Percentiles rank a stretch among this genome's conserved stretches.
phyloP scores from a whole-genome alignment of 2,113 vertebrate species.

The Epinephelus lanceolatus region DNA sequence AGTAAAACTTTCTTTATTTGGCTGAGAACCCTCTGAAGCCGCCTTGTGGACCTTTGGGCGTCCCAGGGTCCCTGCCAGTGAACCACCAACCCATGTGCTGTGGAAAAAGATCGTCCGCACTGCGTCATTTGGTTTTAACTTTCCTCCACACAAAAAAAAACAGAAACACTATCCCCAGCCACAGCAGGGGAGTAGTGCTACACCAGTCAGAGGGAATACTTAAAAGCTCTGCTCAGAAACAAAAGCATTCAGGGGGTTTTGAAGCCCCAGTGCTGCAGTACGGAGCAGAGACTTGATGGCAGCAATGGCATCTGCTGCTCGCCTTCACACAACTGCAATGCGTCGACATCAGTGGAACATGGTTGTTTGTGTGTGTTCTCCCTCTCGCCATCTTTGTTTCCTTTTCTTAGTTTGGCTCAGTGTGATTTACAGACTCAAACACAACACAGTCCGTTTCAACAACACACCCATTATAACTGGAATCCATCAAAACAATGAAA shows the following conservation, averaged over 20 bases:
- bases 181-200: conserved; percentile 18
- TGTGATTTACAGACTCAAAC: conserved; percentile 12
- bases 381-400: neutral
- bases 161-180: conserved; percentile 26
- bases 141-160: conserved; percentile 10
- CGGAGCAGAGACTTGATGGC: conserved; percentile 1
- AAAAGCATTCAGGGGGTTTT: conserved; percentile 13
- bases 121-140: conserved; percentile 30
- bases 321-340: conserved; percentile 42
- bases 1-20: neutral
- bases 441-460: neutral
- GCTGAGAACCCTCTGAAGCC: neutral
- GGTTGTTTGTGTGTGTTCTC: conserved; percentile 7
- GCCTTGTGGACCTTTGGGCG: conserved; percentile 1
- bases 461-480: neutral
- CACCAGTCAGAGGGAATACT: conserved; percentile 43
- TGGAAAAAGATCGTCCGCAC: neutral
- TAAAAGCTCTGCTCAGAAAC: conserved; percentile 40
- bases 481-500: conserved; percentile 8
- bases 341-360: conserved; percentile 16
- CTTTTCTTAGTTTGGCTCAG: neutral
- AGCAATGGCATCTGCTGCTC: conserved; percentile 7
- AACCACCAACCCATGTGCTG: conserved; percentile 1
- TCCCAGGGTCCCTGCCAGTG: neutral
- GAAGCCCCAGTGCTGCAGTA: conserved; percentile 34